phyloP scores from a whole-genome alignment of 30 jellyfish, hydroid and myxozoan genomes.

The Turritopsis rubra region DNA sequence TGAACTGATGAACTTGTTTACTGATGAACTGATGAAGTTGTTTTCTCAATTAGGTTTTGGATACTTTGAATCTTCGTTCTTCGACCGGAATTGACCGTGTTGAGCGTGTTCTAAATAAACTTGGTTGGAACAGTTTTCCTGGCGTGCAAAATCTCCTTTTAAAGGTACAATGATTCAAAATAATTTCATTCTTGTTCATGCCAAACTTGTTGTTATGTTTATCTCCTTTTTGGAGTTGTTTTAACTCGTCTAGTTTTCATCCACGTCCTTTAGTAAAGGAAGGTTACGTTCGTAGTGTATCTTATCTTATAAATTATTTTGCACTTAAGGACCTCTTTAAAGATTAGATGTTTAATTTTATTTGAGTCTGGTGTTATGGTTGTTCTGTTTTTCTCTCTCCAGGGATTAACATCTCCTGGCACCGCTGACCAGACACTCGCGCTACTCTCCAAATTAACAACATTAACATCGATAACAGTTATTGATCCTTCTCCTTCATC shows the following conservation, averaged over 20 bases:
- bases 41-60: slow-evolving; percentile 43
- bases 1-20: too few species aligned
- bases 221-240: neutral
- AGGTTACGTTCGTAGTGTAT: neutral
- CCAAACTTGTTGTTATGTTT: neutral
- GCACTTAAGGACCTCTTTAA: neutral
- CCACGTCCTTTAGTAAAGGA: neutral
- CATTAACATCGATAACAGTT: slow-evolving; percentile 71
- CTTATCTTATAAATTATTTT: neutral
- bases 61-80: slow-evolving; percentile 49
- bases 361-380: neutral
- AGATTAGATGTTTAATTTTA: too few species aligned
- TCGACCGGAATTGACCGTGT: slow-evolving; percentile 71
- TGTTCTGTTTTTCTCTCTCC: neutral
- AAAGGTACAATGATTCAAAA: slow-evolving; percentile 54
- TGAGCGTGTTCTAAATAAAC: slow-evolving; percentile 54
- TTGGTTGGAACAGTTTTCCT: slow-evolving; percentile 83
- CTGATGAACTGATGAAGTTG: too few species aligned
- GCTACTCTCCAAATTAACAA: slow-evolving; percentile 75
- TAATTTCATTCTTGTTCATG: neutral
- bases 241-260: neutral
- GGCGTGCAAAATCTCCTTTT: slow-evolving; percentile 85
- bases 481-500: slow-evolving; percentile 90
- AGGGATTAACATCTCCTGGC: slow-evolving; percentile 94
- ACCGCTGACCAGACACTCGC: slow-evolving; percentile 87